These are phyloP conservation scores for Podarcis cretensis DNA, from an alignment of 2,113 vertebrate species.

Conservation along the genomic window DNA sequence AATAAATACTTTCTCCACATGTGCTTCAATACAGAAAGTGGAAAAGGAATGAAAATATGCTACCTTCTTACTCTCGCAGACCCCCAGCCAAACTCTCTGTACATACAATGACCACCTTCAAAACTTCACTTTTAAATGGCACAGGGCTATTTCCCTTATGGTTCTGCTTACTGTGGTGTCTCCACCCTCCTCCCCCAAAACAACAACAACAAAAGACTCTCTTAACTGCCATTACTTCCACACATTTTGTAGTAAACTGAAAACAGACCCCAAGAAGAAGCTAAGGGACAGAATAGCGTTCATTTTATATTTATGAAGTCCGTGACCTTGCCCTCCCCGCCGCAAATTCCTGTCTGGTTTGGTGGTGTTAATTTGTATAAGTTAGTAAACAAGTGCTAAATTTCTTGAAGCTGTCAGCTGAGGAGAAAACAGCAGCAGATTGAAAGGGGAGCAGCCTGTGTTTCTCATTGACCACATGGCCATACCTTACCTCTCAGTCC, in stretches of 20 bases:
- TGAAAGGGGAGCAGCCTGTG: constrained; percentile 14
- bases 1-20: constrained; percentile 93
- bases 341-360: constrained; percentile 66
- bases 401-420: constrained; percentile 39
- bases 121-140: constrained; percentile 77
- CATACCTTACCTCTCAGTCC: constrained; percentile 90
- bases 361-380: constrained; percentile 67
- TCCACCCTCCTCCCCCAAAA: constrained; percentile 70
- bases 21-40: constrained; percentile 85
- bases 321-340: constrained; percentile 51
- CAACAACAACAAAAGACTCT: constrained; percentile 42
- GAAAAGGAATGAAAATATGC: constrained; percentile 84
- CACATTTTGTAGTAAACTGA: constrained; percentile 81
- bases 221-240: constrained; percentile 81
- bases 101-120: constrained; percentile 86
- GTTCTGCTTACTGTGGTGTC: constrained; percentile 76
- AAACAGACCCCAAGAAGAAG: constrained; percentile 78
- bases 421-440: constrained; percentile 29
- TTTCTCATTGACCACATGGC: constrained; percentile 29
- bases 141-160: constrained; percentile 70
- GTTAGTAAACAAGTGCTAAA: constrained; percentile 68
- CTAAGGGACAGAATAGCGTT: constrained; percentile 63
- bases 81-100: constrained; percentile 79
- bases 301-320: constrained; percentile 64
- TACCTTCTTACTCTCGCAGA: constrained; percentile 77